Evolutionary conservation across 2,797 vertebrate species (phyloP).

Genomic region (Malacoctenus gilli): DNA sequence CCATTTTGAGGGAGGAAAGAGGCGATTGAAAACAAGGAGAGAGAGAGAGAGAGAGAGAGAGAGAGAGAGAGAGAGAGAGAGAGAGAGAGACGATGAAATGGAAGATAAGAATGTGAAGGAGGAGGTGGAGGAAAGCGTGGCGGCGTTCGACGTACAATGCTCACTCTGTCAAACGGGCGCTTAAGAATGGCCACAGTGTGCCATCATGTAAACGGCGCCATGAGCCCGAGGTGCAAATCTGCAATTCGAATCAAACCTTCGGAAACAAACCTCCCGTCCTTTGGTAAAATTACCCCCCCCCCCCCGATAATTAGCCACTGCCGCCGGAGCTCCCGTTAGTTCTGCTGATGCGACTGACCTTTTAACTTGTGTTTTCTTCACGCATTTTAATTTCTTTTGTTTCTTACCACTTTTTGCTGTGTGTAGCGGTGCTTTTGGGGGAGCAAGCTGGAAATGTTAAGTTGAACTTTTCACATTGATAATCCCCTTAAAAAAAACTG

Average conservation of each 20-base stretch:
- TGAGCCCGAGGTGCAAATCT: too few species aligned
- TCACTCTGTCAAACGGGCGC: conserved; percentile 25
- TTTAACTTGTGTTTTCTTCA: too few species aligned
- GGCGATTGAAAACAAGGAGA: neutral
- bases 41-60: conserved; percentile 13
- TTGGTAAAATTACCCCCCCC: too few species aligned
- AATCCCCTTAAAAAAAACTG: too few species aligned
- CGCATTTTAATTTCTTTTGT: neutral
- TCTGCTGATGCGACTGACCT: too few species aligned
- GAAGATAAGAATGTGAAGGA: conserved; percentile 22
- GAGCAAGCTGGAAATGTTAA: neutral
- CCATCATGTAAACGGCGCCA: too few species aligned
- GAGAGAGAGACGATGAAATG: conserved; percentile 18
- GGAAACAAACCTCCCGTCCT: too few species aligned
- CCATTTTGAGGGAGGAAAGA: conserved; percentile 2
- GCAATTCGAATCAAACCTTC: too few species aligned
- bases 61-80: conserved; percentile 9
- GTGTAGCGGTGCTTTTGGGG: neutral
- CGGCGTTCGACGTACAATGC: conserved; percentile 20
- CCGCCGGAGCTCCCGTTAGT: too few species aligned
- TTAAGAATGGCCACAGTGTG: conserved; percentile 40
- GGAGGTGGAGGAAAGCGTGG: conserved; percentile 19
- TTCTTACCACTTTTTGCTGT: neutral
- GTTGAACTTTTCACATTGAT: neutral
- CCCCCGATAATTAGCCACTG: too few species aligned